phyloP scores from a whole-genome alignment of 1,140 invertebrate species.

The Procambarus clarkii region DNA sequence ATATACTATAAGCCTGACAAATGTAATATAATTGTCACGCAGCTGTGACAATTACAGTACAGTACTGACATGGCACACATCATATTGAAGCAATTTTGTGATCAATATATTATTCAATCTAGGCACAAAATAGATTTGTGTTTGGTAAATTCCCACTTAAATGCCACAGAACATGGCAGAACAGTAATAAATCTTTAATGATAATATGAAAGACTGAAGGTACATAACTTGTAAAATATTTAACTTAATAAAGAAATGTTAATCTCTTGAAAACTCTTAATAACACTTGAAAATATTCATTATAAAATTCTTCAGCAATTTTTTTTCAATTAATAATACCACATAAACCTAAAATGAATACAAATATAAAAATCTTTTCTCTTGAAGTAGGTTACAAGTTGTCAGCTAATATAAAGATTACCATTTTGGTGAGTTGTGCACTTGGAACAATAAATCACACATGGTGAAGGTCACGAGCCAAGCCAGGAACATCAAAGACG shows the following conservation, averaged over 20 bases:
- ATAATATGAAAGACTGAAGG: no score
- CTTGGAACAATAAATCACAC: conserved; percentile 21
- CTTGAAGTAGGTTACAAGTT: not conserved
- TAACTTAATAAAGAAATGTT: not conserved
- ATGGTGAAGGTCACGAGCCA: conserved; percentile 15
- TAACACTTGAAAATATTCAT: not conserved
- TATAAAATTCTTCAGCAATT: no score
- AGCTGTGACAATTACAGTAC: conserved; percentile 4
- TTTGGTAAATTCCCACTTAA: not conserved
- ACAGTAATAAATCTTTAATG: no score
- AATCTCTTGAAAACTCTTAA: not conserved
- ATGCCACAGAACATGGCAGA: not conserved
- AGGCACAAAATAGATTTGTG: not conserved
- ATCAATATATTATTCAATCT: not conserved
- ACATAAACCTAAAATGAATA: no score
- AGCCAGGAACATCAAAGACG: conserved; percentile 18
- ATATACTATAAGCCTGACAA: not conserved
- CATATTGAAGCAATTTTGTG: not conserved
- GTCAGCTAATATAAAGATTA: not conserved
- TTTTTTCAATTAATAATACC: no score
- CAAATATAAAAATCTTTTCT: not conserved
- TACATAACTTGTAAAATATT: not conserved
- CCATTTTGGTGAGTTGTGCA: not conserved
- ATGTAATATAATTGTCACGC: not conserved
- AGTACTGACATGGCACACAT: not conserved